Percentiles rank a stretch among this genome's conserved stretches.
phyloP scores from a whole-genome alignment of 2,797 vertebrate species.

The Alauda arvensis region DNA sequence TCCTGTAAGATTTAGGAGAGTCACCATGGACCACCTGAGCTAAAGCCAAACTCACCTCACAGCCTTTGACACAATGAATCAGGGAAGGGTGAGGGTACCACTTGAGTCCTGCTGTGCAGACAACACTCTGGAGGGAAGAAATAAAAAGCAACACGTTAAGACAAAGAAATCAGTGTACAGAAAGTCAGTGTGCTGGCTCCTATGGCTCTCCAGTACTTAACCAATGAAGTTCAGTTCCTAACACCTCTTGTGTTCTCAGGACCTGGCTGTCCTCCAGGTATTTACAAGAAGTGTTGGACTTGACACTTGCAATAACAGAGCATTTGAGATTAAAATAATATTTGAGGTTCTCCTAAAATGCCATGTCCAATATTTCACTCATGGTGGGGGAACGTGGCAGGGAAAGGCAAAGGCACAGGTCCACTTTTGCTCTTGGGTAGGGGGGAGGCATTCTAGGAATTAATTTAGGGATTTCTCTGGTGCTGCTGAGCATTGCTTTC shows the following conservation, averaged over 20 bases:
- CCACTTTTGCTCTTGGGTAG: neutral
- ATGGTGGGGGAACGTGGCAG: neutral
- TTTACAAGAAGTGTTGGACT: conserved; percentile 63
- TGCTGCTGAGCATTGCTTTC: neutral
- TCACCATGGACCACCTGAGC: neutral
- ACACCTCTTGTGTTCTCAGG: conserved; percentile 48
- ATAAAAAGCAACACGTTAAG: neutral
- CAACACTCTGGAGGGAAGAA: conserved; percentile 77
- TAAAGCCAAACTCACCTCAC: conserved; percentile 81
- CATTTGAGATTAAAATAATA: conserved; percentile 66
- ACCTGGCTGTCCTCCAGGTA: conserved; percentile 56
- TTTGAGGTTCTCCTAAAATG: conserved; percentile 56
- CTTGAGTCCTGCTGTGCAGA: conserved; percentile 92
- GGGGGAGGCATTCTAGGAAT: neutral
- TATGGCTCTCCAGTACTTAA: conserved; percentile 26
- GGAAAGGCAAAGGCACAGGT: conserved; percentile 13
- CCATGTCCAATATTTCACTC: conserved; percentile 52
- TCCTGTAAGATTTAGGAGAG: neutral
- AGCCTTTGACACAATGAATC: conserved; percentile 95
- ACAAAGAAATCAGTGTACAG: conserved; percentile 53
- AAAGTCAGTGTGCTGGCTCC: conserved; percentile 6
- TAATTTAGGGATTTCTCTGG: neutral
- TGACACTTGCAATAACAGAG: conserved; percentile 65
- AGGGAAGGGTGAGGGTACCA: conserved; percentile 92
- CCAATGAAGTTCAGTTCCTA: conserved; percentile 50